These are phyloP conservation scores for Tympanuchus pallidicinctus DNA, from an alignment of 2,113 vertebrate genomes.

Conservation along the genomic window DNA sequence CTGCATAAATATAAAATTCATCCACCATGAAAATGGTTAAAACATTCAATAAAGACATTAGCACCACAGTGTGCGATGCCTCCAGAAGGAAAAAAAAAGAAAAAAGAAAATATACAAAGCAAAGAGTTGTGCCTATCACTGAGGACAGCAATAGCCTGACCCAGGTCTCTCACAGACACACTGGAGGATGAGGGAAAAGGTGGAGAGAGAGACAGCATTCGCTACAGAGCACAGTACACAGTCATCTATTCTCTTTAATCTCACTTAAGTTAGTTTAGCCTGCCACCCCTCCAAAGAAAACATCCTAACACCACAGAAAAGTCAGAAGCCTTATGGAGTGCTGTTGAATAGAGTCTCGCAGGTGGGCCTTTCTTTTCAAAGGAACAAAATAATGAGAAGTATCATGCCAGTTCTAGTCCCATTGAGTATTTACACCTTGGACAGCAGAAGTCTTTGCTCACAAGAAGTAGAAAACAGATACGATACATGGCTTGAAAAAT, in stretches of 20 bases:
- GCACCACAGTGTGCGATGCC: constrained; percentile 91
- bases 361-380: constrained; percentile 77
- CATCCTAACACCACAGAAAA: constrained; percentile 77
- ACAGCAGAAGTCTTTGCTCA: constrained; percentile 90
- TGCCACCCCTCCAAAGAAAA: constrained; percentile 72
- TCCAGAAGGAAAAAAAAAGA: constrained; percentile 86
- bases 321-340: constrained; percentile 85
- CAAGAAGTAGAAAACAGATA: constrained; percentile 89
- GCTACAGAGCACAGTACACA: constrained; percentile 75
- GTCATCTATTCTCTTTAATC: constrained; percentile 65
- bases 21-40: constrained; percentile 99
- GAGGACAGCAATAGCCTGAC: constrained; percentile 77
- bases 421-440: constrained; percentile 95
- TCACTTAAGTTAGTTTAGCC: constrained; percentile 73
- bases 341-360: constrained; percentile 80
- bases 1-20: constrained; percentile 99
- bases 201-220: constrained; percentile 80
- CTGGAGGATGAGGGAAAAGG: constrained; percentile 64
- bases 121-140: constrained; percentile 76
- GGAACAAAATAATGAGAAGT: constrained; percentile 81
- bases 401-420: constrained; percentile 95
- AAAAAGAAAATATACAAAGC: constrained; percentile 82
- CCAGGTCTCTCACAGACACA: constrained; percentile 80
- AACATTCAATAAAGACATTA: constrained; percentile 97
- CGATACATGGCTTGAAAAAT: constrained; percentile 88